Evolutionary conservation across 2,888 invertebrate species (phyloP), one percentile per base, ranked within the genome.

Genomic region (Leptura quadrifasciata): DNA sequence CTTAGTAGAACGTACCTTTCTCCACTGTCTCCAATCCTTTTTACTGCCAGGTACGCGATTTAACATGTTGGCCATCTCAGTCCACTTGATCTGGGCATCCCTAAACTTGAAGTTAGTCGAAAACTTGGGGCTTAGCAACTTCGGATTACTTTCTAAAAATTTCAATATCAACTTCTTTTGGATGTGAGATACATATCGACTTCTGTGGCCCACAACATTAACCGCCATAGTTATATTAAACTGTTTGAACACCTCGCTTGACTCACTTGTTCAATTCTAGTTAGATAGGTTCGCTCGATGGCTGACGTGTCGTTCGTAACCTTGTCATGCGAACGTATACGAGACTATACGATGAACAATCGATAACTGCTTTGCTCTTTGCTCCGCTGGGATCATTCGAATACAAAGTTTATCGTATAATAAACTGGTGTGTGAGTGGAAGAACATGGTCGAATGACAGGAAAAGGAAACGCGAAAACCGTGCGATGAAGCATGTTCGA

Each of bases 11-110:
- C 20, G 6, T 61, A 61, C 71, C 54, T 71, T 71, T 17, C 71
- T 24, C 71, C 71, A 71, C 27, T 71, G 71, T 47, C 24, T 58
- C 71, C 71, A 71, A 8, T 47, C 47, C 21, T 71, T 71, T 24
- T 18, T 71, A 8, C 61, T 54, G 5, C 71, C 71, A 12, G 61
- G 58, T 18, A 20, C n/a, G 1, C 61, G 24, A 52, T 71, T 71
- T 24, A 71, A 47, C 58, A 47, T 47, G 6, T 18, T 60, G 12
- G 71, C 52, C 18, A 71, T 24, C 31, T 71, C 60, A 3, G 15
- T 58, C 71, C 71, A 71, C 17, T 61, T 27, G 20, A 20, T 58
- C 52, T 71, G 61, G 6, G 61, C 71, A 27, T 64, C 35, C 15
- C 27, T 55, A 12, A 31, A 64, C 17, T 27, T 72, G 20, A 65